phyloP scores from a whole-genome alignment of 1,140 invertebrate species.

The Gryllus bimaculatus region DNA sequence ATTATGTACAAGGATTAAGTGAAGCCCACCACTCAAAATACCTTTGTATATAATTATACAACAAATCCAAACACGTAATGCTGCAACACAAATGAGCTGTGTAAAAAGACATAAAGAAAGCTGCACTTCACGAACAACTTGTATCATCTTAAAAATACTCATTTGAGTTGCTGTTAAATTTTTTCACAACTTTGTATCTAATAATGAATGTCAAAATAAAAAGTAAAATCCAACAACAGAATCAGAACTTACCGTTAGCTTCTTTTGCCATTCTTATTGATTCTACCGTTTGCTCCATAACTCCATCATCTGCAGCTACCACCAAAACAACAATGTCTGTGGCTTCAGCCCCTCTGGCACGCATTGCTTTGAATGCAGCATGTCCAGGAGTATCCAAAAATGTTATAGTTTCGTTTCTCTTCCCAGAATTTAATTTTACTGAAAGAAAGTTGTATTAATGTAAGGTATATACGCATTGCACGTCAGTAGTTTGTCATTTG shows the following conservation, averaged over 20 bases:
- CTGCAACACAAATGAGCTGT: not conserved
- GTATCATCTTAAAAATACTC: too few relatives aligned
- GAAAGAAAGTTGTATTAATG: slow-evolving; percentile 21
- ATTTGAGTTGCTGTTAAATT: too few relatives aligned
- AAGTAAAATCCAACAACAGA: too few relatives aligned
- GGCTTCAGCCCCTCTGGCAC: slow-evolving; percentile 77
- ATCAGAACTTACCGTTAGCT: slow-evolving; percentile 47
- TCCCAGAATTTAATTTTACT: slow-evolving; percentile 56
- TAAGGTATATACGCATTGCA: too few relatives aligned
- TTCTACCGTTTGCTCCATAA: slow-evolving; percentile 93
- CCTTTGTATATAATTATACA: not conserved
- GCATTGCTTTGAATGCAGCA: slow-evolving; percentile 89
- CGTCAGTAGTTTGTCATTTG: too few relatives aligned
- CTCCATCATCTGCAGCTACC: slow-evolving; percentile 96
- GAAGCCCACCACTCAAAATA: not conserved
- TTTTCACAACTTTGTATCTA: too few relatives aligned
- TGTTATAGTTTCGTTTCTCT: slow-evolving; percentile 57
- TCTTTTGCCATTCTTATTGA: slow-evolving; percentile 66
- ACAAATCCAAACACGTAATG: not conserved
- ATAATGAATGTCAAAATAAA: too few relatives aligned
- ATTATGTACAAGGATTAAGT: slow-evolving; percentile 3
- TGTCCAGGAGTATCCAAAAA: slow-evolving; percentile 99
- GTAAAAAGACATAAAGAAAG: not conserved
- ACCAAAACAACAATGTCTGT: slow-evolving; percentile 96
- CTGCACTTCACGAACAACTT: slow-evolving; percentile 12